Evolutionary conservation across 2,113 vertebrate species (phyloP), one percentile per base, ranked within the genome.

Genomic region (Orthonyx spaldingii): DNA sequence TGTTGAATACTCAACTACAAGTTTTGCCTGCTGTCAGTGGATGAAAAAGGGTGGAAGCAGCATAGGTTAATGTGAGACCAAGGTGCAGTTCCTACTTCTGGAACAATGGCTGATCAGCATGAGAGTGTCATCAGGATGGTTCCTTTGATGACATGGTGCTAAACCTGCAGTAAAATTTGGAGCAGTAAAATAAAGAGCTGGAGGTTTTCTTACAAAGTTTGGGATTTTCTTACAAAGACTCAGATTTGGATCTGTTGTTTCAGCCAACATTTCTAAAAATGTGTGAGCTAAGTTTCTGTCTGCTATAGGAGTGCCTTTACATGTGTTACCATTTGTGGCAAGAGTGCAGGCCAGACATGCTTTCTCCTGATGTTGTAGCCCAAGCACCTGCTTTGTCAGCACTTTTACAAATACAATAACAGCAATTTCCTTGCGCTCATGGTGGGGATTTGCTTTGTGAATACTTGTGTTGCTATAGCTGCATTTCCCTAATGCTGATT

Each of bases 391-490:
- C 52, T 96, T 85, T 87, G 85, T 85, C 74, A 85, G 66, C 55
- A 60, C 47, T 93, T 94, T 76, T 72, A 69, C 7, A 13, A 55
- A 28, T 39, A 74, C 37, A 72, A 15, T 76, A 69, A 33, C 12
- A 80, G 27, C 42, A 42, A n/a, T 72, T 88, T 84, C 33, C 85
- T 87, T 92, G 61, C 10, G 9, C 37, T 90, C 10, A 11, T 39
- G 35, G 69, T 78, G 56, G 27, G 56, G 41, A 32, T 84, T 94
- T 84, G 44, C 49, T 78, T 82, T 91, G 44, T 79, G 90, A 82
- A 35, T 76, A 13, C 61, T 64, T 41, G 61, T 52, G 87, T 94
- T 94, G 87, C 90, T 94, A 93, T 89, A 91, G 93, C 65, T 84
- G 78, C 92, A 28, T 93, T 91, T 95, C 52, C 57, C 84, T 74